phyloP scores from a whole-genome alignment of 2,113 vertebrate genomes.

The Oncorhynchus gorbuscha region DNA sequence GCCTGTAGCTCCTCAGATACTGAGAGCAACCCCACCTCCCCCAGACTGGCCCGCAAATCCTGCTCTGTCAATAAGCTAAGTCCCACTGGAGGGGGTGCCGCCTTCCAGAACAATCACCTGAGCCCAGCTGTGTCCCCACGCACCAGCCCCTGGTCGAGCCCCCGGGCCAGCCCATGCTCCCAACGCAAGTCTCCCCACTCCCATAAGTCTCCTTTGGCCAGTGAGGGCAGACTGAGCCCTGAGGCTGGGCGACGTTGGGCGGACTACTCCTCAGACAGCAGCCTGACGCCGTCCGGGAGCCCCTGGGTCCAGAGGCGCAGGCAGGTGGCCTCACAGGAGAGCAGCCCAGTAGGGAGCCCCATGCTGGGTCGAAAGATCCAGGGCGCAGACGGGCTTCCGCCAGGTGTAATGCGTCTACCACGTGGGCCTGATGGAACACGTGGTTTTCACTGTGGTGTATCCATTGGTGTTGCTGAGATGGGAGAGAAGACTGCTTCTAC shows the following conservation, averaged over 20 bases:
- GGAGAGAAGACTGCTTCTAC: conserved; percentile 66
- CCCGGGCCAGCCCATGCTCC: conserved; percentile 80
- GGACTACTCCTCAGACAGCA: conserved; percentile 96
- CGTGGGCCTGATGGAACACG: conserved; percentile 90
- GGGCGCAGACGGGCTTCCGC: conserved; percentile 84
- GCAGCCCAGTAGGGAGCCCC: conserved; percentile 85
- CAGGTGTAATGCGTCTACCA: conserved; percentile 86
- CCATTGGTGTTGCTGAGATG: conserved; percentile 64
- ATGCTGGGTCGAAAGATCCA: conserved; percentile 85
- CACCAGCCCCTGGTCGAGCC: conserved; percentile 92
- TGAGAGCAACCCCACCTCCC: conserved; percentile 90
- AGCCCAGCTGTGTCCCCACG: conserved; percentile 90
- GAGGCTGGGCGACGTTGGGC: conserved; percentile 78
- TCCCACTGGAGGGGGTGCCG: conserved; percentile 68
- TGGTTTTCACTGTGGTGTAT: conserved; percentile 80
- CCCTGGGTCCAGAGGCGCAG: conserved; percentile 94
- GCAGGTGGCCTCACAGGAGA: conserved; percentile 86
- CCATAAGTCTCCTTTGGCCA: conserved; percentile 83
- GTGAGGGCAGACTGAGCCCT: conserved; percentile 74
- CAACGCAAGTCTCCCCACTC: conserved; percentile 78
- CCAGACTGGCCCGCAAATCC: conserved; percentile 78
- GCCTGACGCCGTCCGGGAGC: conserved; percentile 88
- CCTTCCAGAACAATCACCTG: conserved; percentile 82
- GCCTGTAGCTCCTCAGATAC: conserved; percentile 94
- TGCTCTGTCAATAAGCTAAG: conserved; percentile 79